Evolutionary conservation across 2,888 invertebrate genomes (phyloP).

Genomic region (Choreutis nemorana): DNA sequence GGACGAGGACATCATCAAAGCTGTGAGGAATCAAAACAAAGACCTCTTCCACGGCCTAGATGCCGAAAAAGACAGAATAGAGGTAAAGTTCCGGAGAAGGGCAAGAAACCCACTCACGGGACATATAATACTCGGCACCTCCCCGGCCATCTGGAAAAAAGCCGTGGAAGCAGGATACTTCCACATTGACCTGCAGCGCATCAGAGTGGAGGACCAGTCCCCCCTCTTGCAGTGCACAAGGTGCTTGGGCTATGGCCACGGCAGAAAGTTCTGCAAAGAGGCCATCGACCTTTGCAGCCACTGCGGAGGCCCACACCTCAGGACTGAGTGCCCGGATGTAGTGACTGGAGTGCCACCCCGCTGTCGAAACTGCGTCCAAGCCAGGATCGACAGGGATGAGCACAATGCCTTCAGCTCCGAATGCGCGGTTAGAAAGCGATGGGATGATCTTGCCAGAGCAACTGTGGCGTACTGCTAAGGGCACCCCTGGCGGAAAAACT

Average conservation of each 20-base stretch:
- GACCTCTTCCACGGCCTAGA: not conserved
- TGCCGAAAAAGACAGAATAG: not conserved
- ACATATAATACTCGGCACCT: not conserved
- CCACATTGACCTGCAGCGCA: slow-evolving; percentile 6
- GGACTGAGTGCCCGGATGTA: slow-evolving; percentile 2
- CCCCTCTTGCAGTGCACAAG: slow-evolving; percentile 10
- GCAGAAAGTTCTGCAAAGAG: slow-evolving; percentile 7
- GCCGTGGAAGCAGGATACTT: not conserved
- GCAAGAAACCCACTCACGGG: not conserved
- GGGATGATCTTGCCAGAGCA: slow-evolving; percentile 9
- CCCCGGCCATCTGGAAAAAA: not conserved
- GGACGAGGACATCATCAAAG: not conserved
- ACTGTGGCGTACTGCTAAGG: slow-evolving; percentile 10
- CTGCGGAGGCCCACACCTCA: slow-evolving; percentile 6
- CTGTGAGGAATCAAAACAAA: not conserved
- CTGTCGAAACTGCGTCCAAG: slow-evolving; percentile 8
- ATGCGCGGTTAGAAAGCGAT: slow-evolving; percentile 6
- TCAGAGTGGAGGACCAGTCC: slow-evolving; percentile 9
- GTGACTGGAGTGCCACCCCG: not conserved
- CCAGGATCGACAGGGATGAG: slow-evolving; percentile 1
- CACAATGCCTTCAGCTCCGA: slow-evolving; percentile 9
- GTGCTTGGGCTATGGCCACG: slow-evolving; percentile 10
- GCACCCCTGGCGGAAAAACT: too few species aligned
- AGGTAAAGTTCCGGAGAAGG: not conserved
- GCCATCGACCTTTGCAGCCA: slow-evolving; percentile 7